A percentile compares a stretch with the other conserved stretches of the same genome.
Conservation (phyloP, 2,113 vertebrate species). For the Proterorhinus semilunaris region DNA sequence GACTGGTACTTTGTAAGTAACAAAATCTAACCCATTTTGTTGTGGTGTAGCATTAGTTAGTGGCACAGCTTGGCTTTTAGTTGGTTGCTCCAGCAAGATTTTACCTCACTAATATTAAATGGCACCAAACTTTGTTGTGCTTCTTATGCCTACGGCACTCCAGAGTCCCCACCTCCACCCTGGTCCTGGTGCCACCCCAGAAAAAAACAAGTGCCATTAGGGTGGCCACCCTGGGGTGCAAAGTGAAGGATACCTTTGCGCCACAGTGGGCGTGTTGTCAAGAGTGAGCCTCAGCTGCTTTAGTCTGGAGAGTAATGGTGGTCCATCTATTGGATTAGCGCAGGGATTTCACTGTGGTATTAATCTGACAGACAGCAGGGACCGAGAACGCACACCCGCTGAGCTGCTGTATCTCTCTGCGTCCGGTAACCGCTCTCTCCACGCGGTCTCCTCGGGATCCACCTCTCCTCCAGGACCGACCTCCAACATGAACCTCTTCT, state of each 20-base stretch:
- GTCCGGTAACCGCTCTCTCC: constrained; percentile 42
- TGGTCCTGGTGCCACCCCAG: too few relatives aligned
- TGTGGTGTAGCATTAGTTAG: too few relatives aligned
- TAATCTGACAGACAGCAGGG: constrained; percentile 88
- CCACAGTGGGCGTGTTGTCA: constrained; percentile 51
- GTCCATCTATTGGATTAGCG: constrained; percentile 90
- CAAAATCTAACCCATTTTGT: too few relatives aligned
- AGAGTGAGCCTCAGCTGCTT: constrained; percentile 71
- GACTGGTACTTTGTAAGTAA: too few relatives aligned
- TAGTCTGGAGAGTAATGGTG: constrained; percentile 84
- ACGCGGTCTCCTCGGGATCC: constrained; percentile 41
- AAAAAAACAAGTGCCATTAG: too few relatives aligned
- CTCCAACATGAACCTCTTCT: constrained; percentile 91
- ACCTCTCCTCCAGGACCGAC: constrained; percentile 20
- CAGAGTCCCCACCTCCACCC: too few relatives aligned
- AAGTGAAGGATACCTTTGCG: constrained; percentile 14
- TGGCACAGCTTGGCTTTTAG: too few relatives aligned
- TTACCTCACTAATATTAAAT: too few relatives aligned
- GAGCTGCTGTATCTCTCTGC: constrained; percentile 60
- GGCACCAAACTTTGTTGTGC: too few relatives aligned
- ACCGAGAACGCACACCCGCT: constrained; percentile 67
- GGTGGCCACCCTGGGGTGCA: constrained; percentile 3
- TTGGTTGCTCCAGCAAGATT: too few relatives aligned
- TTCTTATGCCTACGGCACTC: too few relatives aligned
- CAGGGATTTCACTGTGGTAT: constrained; percentile 87